Percentiles rank a stretch among this genome's conserved stretches.
phyloP scores from a whole-genome alignment of 2,888 invertebrate species.

The Agriopis aurantiaria region DNA sequence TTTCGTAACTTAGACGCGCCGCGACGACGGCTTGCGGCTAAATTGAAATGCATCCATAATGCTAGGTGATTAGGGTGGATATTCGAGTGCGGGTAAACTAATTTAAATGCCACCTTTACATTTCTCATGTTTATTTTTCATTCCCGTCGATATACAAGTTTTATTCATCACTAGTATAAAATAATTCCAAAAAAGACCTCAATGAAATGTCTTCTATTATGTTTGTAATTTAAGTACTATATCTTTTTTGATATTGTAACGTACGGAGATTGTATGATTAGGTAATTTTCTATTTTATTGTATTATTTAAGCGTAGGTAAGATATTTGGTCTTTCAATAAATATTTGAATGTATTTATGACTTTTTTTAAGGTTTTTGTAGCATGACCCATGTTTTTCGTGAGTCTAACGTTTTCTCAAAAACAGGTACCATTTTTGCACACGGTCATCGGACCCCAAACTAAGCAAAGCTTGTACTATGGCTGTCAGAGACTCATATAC shows the following conservation, averaged over 20 bases:
- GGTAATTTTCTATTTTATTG: constrained; percentile 36
- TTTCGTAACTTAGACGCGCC: too few relatives aligned
- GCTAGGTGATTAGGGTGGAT: neutral
- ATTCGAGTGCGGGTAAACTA: too few relatives aligned
- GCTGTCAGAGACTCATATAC: too few relatives aligned
- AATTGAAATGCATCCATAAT: neutral
- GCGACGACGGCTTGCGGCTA: too few relatives aligned
- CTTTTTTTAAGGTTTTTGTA: neutral
- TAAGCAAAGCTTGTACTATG: too few relatives aligned
- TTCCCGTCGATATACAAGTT: neutral
- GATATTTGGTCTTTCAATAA: constrained; percentile 30
- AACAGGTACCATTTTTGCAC: too few relatives aligned
- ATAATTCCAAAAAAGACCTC: constrained; percentile 2
- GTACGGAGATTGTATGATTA: constrained; percentile 23
- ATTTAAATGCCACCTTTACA: too few relatives aligned
- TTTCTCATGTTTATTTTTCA: too few relatives aligned
- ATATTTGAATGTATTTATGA: constrained; percentile 14
- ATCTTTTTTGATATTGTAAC: constrained; percentile 9
- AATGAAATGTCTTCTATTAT: constrained; percentile 7
- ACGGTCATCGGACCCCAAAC: too few relatives aligned
- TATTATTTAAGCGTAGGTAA: constrained; percentile 34
- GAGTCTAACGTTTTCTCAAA: too few relatives aligned
- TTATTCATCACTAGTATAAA: neutral
- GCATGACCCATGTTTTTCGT: neutral
- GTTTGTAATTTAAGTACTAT: constrained; percentile 2